Conservation (phyloP, 2,888 invertebrate genomes). For the Zelleria hepariella region DNA sequence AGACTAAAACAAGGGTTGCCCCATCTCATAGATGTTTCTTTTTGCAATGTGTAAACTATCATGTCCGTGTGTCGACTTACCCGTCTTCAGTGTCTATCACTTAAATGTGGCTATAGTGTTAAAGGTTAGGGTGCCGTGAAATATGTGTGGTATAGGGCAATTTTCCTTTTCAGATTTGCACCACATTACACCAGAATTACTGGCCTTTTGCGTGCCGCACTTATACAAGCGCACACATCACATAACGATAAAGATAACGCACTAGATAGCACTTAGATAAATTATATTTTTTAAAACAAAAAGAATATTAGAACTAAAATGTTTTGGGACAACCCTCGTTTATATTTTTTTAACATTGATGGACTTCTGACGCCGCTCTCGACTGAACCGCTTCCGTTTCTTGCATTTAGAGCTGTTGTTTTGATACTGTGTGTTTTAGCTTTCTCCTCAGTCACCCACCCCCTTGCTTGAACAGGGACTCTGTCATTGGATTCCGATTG, state of each 20-base stretch:
- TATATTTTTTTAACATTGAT: slow-evolving; percentile 38
- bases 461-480: background rate
- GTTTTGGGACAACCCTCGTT: slow-evolving; percentile 73
- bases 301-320: slow-evolving; percentile 53
- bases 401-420: slow-evolving; percentile 20
- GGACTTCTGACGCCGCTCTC: slow-evolving; percentile 64
- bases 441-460: slow-evolving; percentile 2
- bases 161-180: slow-evolving; percentile 73
- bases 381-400: slow-evolving; percentile 50
- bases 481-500: background rate
- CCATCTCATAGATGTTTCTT: slow-evolving; percentile 71
- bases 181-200: slow-evolving; percentile 72
- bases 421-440: slow-evolving; percentile 24
- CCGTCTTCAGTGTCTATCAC: slow-evolving; percentile 60
- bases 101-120: slow-evolving; percentile 38
- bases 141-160: slow-evolving; percentile 72
- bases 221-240: slow-evolving; percentile 72
- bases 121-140: slow-evolving; percentile 56
- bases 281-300: slow-evolving; percentile 34
- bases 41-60: slow-evolving; percentile 61
- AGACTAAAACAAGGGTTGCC: slow-evolving; percentile 70
- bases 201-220: slow-evolving; percentile 73
- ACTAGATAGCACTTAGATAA: slow-evolving; percentile 71
- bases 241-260: slow-evolving; percentile 65
- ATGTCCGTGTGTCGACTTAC: slow-evolving; percentile 66